Evolutionary conservation across 2,797 vertebrate genomes (phyloP).

Genomic region (Gouania willdenowi): DNA sequence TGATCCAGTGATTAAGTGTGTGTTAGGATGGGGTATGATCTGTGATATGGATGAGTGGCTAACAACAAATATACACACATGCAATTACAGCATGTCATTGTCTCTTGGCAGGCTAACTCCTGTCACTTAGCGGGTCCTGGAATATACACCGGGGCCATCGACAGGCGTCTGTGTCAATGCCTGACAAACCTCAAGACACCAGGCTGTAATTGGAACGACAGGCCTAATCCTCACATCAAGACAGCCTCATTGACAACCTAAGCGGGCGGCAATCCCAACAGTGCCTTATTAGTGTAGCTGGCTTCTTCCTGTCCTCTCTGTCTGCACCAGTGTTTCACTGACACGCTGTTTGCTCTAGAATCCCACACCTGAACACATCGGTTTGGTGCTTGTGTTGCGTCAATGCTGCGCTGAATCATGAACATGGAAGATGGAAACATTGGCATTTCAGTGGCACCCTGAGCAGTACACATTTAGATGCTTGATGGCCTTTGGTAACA

Average conservation of each 20-base stretch:
- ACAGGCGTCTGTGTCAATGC: constrained; percentile 73
- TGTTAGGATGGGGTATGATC: too few species aligned
- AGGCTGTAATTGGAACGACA: constrained; percentile 75
- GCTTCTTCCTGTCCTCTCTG: constrained; percentile 43
- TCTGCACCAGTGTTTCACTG: constrained; percentile 6
- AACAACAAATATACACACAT: constrained; percentile 12
- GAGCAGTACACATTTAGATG: too few species aligned
- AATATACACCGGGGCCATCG: constrained; percentile 67
- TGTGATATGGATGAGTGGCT: constrained; percentile 10
- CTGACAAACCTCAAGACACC: constrained; percentile 75
- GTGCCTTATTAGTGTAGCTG: constrained; percentile 65
- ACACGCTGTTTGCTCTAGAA: neutral
- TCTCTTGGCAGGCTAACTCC: constrained; percentile 54
- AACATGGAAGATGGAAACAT: too few species aligned
- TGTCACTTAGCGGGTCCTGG: constrained; percentile 67
- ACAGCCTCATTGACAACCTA: constrained; percentile 76
- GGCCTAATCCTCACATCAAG: constrained; percentile 77
- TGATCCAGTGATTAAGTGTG: too few species aligned
- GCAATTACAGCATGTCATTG: constrained; percentile 22
- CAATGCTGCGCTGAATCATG: too few species aligned
- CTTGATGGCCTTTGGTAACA: too few species aligned
- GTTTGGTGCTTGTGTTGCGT: too few species aligned
- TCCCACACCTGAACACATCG: neutral
- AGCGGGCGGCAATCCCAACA: constrained; percentile 63
- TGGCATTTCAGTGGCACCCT: too few species aligned